Base-by-base conservation (phyloP, 2,888 invertebrate genomes). In the Tetrapedia diversipes region DNA sequence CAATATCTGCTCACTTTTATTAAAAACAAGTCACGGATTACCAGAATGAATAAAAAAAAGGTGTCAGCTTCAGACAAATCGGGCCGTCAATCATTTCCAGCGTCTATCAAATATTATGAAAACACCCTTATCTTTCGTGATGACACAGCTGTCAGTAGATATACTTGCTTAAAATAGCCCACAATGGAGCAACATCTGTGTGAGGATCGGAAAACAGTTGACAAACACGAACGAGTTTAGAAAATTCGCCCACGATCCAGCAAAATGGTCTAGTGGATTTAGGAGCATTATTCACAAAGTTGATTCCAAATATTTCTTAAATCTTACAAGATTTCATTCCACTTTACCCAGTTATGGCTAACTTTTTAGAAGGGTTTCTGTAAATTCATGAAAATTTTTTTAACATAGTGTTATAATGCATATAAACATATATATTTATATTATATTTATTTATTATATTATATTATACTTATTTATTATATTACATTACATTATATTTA, bases 31-130 rank as follows among this genome's bases (percentile, higher is more conserved):
- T n/a, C n/a, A n/a, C n/a, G 2, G 10, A 39, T 6, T 10, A 11
- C 37, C 11, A 39, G 37, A 39, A 10, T 39, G 41, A 41, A 16
- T 41, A 14, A 4, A 16, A 3, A 1, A 41, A 4, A 41, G 16
- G 1, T 16, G 41, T 41, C 16, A 16, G 16, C 41, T 4, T 4
- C 16, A 16, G 41, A 6, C 16, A 4, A 41, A 14, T 2, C 2
- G 41, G 16, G 16, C 16, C 11, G 22, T 24, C 24, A 11, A 16
- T 19, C n/a, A 3, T 49, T n/a, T 14, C 4, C 24, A 1, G 37
- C n/a, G n/a, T 11, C 14, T 19, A 37, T 60, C 59, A 1, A 41
- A 32, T 60, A 29, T 49, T 34, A 24, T 39, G 37, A 37, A 61
- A 49, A 61, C n/a, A 27, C 7, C 7, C 1, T 27, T 61, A 61